phyloP scores from a whole-genome alignment of 2,797 vertebrate genomes.

The Macrochelys suwanniensis region DNA sequence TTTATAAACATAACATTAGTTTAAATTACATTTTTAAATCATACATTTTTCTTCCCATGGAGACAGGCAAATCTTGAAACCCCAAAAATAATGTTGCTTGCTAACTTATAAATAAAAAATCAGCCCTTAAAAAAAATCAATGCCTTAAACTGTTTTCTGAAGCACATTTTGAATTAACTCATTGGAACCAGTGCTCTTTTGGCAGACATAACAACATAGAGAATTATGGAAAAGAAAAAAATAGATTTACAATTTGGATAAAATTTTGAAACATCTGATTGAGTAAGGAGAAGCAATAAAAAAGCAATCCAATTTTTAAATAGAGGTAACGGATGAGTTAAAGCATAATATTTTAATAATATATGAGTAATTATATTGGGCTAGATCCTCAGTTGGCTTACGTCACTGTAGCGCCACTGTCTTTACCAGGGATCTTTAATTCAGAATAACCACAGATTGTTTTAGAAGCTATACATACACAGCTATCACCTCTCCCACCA shows the following conservation, averaged over 20 bases:
- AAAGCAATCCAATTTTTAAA: background rate
- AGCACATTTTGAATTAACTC: background rate
- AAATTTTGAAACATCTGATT: background rate
- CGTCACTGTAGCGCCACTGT: background rate
- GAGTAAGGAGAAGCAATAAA: background rate
- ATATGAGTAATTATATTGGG: background rate
- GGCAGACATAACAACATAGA: rapidly evolving
- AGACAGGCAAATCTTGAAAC: background rate
- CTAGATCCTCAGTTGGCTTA: background rate
- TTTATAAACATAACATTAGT: background rate
- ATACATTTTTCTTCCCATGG: background rate
- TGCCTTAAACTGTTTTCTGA: slow-evolving; percentile 32
- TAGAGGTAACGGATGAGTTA: background rate
- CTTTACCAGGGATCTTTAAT: slow-evolving; percentile 14
- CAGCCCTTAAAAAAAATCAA: background rate
- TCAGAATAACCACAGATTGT: background rate
- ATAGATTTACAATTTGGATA: background rate
- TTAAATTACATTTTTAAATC: slow-evolving; percentile 10
- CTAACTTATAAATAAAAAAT: slow-evolving; percentile 24
- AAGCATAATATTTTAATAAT: background rate
- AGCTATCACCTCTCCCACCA: background rate
- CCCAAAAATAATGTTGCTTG: background rate
- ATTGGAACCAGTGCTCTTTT: background rate
- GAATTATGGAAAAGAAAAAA: background rate
- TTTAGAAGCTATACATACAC: slow-evolving; percentile 33